Evolutionary conservation across 2,888 invertebrate species (phyloP).

Genomic region (Mythimna lalbum): DNA sequence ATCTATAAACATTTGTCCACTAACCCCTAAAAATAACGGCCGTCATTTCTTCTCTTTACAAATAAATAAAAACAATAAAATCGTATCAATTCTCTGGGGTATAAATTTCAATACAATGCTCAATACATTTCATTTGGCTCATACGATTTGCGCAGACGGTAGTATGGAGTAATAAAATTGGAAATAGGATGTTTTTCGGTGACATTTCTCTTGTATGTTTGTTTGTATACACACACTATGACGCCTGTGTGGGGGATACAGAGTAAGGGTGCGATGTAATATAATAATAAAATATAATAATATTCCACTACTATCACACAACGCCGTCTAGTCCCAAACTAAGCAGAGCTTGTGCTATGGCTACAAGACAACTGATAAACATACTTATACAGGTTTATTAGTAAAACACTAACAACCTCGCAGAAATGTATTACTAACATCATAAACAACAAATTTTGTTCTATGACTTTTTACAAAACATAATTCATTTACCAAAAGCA

Average conservation of each 20-base stretch:
- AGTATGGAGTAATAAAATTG: conserved; percentile 33
- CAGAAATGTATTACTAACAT: too few species aligned
- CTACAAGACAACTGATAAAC: too few species aligned
- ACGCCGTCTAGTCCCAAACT: too few species aligned
- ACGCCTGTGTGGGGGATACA: neutral
- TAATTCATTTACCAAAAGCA: too few species aligned
- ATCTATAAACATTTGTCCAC: conserved; percentile 1
- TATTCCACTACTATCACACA: too few species aligned
- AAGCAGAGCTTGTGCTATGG: too few species aligned
- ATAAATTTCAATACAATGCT: conserved; percentile 53
- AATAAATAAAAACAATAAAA: conserved; percentile 54
- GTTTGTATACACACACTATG: neutral
- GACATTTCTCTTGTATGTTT: conserved; percentile 5
- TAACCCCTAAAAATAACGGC: conserved; percentile 45
- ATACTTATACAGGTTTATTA: too few species aligned
- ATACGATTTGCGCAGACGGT: conserved; percentile 20
- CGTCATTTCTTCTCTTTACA: conserved; percentile 42
- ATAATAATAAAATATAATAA: too few species aligned
- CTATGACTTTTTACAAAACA: too few species aligned
- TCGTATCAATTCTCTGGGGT: conserved; percentile 37
- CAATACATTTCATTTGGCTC: conserved; percentile 41
- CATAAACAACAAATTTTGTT: too few species aligned
- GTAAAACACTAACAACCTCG: too few species aligned
- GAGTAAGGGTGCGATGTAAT: neutral
- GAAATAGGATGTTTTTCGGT: conserved; percentile 7